phyloP scores from a whole-genome alignment of 2,797 vertebrate genomes.

The Crax fasciolata region DNA sequence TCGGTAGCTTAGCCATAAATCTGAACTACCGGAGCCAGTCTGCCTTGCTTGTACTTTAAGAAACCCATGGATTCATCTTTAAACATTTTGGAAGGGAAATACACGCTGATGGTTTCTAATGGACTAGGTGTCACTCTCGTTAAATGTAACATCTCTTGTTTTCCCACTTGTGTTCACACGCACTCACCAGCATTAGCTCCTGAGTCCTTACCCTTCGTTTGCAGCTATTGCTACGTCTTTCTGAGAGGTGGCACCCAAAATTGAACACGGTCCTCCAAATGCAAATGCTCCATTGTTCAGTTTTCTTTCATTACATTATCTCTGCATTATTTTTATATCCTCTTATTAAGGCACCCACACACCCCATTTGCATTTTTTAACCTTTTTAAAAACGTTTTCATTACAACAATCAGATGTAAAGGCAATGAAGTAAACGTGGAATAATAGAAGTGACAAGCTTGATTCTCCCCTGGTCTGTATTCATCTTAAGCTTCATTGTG shows the following conservation, averaged over 20 bases:
- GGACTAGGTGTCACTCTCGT: background rate
- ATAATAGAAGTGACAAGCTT: constrained; percentile 55
- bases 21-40: background rate
- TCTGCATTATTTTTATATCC: constrained; percentile 80
- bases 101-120: background rate
- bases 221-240: constrained; percentile 18
- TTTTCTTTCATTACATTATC: constrained; percentile 70
- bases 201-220: constrained; percentile 15
- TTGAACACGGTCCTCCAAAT: constrained; percentile 38
- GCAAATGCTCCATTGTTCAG: constrained; percentile 74
- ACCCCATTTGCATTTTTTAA: constrained; percentile 80
- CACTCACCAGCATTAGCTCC: background rate
- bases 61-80: background rate
- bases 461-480: constrained; percentile 25
- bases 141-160: background rate
- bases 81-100: background rate
- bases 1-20: background rate
- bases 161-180: background rate
- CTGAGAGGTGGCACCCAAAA: constrained; percentile 30
- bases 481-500: constrained; percentile 4
- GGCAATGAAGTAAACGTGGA: constrained; percentile 50
- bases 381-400: constrained; percentile 64
- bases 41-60: background rate
- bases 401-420: constrained; percentile 63
- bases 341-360: constrained; percentile 80